Percentiles rank a stretch among this genome's conserved stretches.
Evolutionary conservation across 2,888 invertebrate species (phyloP).

Genomic region (Brenthis daphne): DNA sequence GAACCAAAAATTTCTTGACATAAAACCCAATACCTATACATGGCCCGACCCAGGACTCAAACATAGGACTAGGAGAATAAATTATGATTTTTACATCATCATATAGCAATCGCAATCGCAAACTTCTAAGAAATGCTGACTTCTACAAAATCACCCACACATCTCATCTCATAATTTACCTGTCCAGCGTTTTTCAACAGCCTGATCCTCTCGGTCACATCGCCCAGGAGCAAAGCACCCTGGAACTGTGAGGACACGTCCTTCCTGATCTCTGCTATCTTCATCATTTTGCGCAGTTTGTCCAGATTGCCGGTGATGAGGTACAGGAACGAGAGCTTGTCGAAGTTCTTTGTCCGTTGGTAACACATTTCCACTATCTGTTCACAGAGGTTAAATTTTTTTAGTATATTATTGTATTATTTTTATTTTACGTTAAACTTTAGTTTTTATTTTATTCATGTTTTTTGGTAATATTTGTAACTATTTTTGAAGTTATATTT

Average conservation of each 20-base stretch:
- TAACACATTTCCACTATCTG: constrained; percentile 98
- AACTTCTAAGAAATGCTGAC: too few species aligned
- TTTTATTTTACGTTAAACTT: too few species aligned
- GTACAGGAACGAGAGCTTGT: constrained; percentile 98
- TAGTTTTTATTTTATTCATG: too few species aligned
- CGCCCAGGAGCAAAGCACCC: constrained; percentile 95
- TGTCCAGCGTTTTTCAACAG: constrained; percentile 88
- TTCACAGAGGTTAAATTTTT: constrained; percentile 10
- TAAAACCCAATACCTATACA: too few species aligned
- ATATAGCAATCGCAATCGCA: too few species aligned
- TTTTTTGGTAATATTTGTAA: too few species aligned
- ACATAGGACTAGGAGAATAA: too few species aligned
- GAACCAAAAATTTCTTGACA: too few species aligned
- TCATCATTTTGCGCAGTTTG: constrained; percentile 98
- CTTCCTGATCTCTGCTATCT: constrained; percentile 99
- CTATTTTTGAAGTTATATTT: constrained; percentile 55
- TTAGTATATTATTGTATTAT: too few species aligned
- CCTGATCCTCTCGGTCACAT: constrained; percentile 93
- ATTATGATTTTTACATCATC: too few species aligned
- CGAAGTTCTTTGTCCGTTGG: constrained; percentile 99
- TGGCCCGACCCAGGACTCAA: too few species aligned
- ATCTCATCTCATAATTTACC: constrained; percentile 47
- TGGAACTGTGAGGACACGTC: constrained; percentile 98
- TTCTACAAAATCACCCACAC: too few species aligned
- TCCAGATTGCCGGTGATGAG: constrained; percentile 99